Evolutionary conservation across 2,113 vertebrate species (phyloP).

Genomic region (Boulengeromyrus knoepffleri): DNA sequence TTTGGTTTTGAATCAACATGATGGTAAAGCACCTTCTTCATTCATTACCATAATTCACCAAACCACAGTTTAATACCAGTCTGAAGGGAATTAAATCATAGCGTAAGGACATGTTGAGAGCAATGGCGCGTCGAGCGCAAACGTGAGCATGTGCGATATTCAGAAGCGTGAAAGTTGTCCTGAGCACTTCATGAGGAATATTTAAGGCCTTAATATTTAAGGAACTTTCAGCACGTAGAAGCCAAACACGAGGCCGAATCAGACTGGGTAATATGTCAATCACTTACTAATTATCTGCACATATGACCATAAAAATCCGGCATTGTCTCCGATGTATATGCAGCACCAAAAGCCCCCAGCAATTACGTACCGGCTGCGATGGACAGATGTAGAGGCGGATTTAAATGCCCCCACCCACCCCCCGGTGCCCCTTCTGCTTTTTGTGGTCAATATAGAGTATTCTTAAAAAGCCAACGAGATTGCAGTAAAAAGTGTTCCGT

Average conservation of each 20-base stretch:
- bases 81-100: background rate
- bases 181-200: background rate
- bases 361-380: background rate
- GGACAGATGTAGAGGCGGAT: background rate
- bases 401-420: conserved; percentile 20
- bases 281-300: background rate
- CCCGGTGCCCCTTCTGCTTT: conserved; percentile 16
- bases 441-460: conserved; percentile 27
- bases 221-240: background rate
- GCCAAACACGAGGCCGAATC: background rate
- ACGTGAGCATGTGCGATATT: background rate
- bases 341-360: background rate
- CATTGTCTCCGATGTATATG: background rate
- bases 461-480: conserved; percentile 27
- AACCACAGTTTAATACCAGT: background rate
- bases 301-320: background rate
- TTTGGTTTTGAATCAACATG: background rate
- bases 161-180: background rate
- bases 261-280: background rate
- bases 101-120: background rate
- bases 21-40: background rate
- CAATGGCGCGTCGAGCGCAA: background rate
- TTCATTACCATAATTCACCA: background rate
- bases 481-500: conserved; percentile 18
- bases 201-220: background rate